phyloP scores from a whole-genome alignment of 37 sponge, comb jelly and placozoan genomes.

The Haliclona indistincta region DNA sequence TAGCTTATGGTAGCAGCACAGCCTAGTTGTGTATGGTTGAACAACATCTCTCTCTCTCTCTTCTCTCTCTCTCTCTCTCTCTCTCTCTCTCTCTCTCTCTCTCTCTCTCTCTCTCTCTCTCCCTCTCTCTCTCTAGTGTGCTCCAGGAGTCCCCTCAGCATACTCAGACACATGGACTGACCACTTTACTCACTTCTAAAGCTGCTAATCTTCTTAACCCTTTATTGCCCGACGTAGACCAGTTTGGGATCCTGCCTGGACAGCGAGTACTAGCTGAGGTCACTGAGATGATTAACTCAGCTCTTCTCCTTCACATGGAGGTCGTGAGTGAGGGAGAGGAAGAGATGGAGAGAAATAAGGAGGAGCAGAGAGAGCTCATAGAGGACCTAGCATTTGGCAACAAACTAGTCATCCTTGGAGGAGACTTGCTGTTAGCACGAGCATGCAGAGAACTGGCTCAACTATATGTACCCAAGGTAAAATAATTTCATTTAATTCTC shows the following conservation, averaged over 20 bases:
- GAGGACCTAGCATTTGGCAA: slow-evolving; percentile 45
- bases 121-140: too few species aligned
- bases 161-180: slow-evolving; percentile 26
- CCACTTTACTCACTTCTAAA: slow-evolving; percentile 45
- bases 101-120: too few species aligned
- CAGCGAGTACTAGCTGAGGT: slow-evolving; percentile 57
- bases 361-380: neutral
- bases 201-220: slow-evolving; percentile 4
- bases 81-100: too few species aligned
- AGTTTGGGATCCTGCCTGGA: slow-evolving; percentile 27
- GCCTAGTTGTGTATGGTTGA: too few species aligned
- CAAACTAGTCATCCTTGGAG: slow-evolving; percentile 39
- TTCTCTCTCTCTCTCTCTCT: too few species aligned
- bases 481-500: too few species aligned
- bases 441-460: slow-evolving; percentile 39
- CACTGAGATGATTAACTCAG: slow-evolving; percentile 43
- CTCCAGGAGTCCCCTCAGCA: too few species aligned
- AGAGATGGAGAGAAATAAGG: neutral
- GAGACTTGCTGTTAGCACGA: slow-evolving; percentile 58
- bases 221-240: neutral
- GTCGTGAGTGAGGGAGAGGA: slow-evolving; percentile 6
- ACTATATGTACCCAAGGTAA: slow-evolving; percentile 43
- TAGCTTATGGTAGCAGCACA: too few species aligned
- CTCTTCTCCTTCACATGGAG: slow-evolving; percentile 28
- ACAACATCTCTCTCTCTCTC: too few species aligned